Evolutionary conservation across 2,888 invertebrate genomes (phyloP).

Genomic region (Caenorhabditis afra): DNA sequence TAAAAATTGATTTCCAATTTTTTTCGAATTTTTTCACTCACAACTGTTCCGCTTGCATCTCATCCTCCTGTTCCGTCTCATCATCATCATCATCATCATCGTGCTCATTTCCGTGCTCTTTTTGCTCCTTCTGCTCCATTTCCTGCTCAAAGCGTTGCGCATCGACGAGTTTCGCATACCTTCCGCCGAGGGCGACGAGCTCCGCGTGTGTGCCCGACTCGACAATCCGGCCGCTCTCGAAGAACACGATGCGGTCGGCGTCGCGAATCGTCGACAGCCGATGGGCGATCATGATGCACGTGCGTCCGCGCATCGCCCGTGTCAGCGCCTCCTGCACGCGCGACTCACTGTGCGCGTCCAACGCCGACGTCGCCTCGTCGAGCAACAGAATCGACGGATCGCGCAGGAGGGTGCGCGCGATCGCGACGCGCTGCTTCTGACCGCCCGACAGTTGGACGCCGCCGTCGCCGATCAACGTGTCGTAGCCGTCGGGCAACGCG

Average conservation of each 20-base stretch:
- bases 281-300: conserved; percentile 73
- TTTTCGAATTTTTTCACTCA: too few species aligned
- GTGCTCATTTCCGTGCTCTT: too few species aligned
- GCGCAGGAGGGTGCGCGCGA: not conserved
- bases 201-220: conserved; percentile 65
- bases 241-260: conserved; percentile 42
- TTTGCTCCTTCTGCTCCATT: too few species aligned
- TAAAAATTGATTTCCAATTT: too few species aligned
- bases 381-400: not conserved
- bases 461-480: conserved; percentile 67
- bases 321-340: not conserved
- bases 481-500: conserved; percentile 69
- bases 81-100: too few species aligned
- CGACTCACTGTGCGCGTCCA: conserved; percentile 6
- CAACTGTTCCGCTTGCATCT: too few species aligned
- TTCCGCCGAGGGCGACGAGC: conserved; percentile 53
- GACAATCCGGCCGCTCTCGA: conserved; percentile 33
- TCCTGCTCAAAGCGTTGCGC: conserved; percentile 6
- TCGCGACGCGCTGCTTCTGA: conserved; percentile 63
- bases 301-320: conserved; percentile 1
- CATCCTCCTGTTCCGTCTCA: too few species aligned
- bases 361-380: conserved; percentile 7
- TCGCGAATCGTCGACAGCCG: conserved; percentile 72
- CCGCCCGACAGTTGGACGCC: conserved; percentile 8
- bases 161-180: conserved; percentile 55